Evolutionary conservation across 2,113 vertebrate species (phyloP).

Genomic region (Tragulus kanchil): DNA sequence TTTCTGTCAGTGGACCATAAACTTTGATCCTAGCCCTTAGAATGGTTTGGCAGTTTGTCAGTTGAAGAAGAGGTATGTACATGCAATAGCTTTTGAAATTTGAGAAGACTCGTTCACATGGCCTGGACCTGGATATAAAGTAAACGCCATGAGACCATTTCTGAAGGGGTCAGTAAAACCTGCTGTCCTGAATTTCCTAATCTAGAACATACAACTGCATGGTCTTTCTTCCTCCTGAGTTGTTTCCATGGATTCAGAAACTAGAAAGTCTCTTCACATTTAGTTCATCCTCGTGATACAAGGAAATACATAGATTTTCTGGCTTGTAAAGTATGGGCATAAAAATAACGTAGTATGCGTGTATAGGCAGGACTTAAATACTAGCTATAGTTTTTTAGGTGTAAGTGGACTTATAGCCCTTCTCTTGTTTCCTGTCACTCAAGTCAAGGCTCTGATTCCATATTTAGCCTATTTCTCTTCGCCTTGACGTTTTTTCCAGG

Average conservation of each 20-base stretch:
- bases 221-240: constrained; percentile 39
- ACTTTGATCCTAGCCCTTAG: constrained; percentile 81
- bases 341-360: background rate
- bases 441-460: background rate
- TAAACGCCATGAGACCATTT: background rate
- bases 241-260: constrained; percentile 65
- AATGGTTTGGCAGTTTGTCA: constrained; percentile 69
- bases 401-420: background rate
- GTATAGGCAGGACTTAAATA: constrained; percentile 61
- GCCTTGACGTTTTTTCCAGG: background rate
- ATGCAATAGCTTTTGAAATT: constrained; percentile 82
- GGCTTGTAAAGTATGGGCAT: constrained; percentile 53
- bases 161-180: constrained; percentile 12
- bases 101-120: constrained; percentile 73
- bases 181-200: constrained; percentile 57
- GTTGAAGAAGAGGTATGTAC: constrained; percentile 78
- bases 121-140: constrained; percentile 53
- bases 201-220: background rate
- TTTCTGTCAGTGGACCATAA: constrained; percentile 84
- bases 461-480: background rate
- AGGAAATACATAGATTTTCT: constrained; percentile 56
- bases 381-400: background rate
- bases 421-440: background rate
- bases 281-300: constrained; percentile 58
- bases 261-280: constrained; percentile 42